Evolutionary conservation across 2,888 invertebrate species (phyloP).

Genomic region (Nephrocerus scutellatus): DNA sequence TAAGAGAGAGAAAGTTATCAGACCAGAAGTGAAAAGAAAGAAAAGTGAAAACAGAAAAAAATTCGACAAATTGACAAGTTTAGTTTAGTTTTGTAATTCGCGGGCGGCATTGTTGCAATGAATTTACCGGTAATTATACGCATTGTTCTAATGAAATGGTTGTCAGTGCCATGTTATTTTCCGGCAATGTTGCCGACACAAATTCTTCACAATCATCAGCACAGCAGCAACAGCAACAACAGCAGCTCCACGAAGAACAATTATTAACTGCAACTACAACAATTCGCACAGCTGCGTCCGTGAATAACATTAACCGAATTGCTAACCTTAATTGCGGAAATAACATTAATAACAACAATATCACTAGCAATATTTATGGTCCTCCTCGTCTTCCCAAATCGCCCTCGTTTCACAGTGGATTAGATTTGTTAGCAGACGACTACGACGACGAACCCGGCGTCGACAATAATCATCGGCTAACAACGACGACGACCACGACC

Average conservation of each 20-base stretch:
- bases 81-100: constrained; percentile 2
- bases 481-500: constrained; percentile 8
- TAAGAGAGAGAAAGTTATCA: neutral
- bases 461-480: constrained; percentile 16
- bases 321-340: too few species aligned
- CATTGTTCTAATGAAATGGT: constrained; percentile 46
- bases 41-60: constrained; percentile 8
- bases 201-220: constrained; percentile 26
- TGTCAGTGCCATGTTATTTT: constrained; percentile 49
- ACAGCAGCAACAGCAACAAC: constrained; percentile 9
- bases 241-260: constrained; percentile 13
- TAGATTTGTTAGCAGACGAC: constrained; percentile 67
- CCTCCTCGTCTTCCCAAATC: constrained; percentile 77
- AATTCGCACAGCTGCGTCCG: too few species aligned
- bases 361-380: constrained; percentile 35
- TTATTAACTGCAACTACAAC: constrained; percentile 2
- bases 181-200: constrained; percentile 40
- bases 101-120: constrained; percentile 23
- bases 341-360: constrained; percentile 50
- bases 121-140: constrained; percentile 29
- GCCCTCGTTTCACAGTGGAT: constrained; percentile 80
- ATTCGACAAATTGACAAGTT: constrained; percentile 10
- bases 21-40: constrained; percentile 10
- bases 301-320: too few species aligned
- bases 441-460: constrained; percentile 36